Conservation (phyloP, 2,113 vertebrate genomes). For the Platycercus adscitus region DNA sequence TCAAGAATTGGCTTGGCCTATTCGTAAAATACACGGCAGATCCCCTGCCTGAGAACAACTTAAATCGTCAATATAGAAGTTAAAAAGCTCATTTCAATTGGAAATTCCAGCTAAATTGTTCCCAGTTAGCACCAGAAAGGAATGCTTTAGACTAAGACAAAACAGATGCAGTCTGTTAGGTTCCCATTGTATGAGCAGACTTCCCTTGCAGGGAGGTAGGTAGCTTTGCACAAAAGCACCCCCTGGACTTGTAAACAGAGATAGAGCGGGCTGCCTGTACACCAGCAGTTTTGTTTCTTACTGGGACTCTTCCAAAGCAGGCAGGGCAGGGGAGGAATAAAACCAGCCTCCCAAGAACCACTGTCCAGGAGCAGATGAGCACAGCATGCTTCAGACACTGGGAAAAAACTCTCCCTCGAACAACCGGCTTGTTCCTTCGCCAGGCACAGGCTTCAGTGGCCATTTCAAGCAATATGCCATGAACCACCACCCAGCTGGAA, state of each 20-base stretch:
- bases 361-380: not conserved
- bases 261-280: not conserved
- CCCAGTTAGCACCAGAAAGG: slow-evolving; percentile 70
- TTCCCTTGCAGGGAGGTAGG: slow-evolving; percentile 60
- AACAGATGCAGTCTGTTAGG: slow-evolving; percentile 64
- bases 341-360: not conserved
- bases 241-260: slow-evolving; percentile 30
- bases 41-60: slow-evolving; percentile 44
- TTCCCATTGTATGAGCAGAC: slow-evolving; percentile 49
- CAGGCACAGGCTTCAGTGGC: not conserved
- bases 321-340: not conserved
- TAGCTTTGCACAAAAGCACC: slow-evolving; percentile 19
- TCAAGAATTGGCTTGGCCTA: not conserved
- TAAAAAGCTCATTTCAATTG: slow-evolving; percentile 59
- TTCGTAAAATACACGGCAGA: slow-evolving; percentile 33
- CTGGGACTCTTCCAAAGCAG: slow-evolving; percentile 5
- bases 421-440: not conserved
- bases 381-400: not conserved
- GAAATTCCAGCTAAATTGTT: slow-evolving; percentile 71
- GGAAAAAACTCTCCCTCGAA: not conserved
- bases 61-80: slow-evolving; percentile 42
- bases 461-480: not conserved
- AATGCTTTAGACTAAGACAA: slow-evolving; percentile 69
- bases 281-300: not conserved
- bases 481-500: not conserved